Conservation (phyloP, 2,113 vertebrate genomes). For the Neotragus moschatus region DNA sequence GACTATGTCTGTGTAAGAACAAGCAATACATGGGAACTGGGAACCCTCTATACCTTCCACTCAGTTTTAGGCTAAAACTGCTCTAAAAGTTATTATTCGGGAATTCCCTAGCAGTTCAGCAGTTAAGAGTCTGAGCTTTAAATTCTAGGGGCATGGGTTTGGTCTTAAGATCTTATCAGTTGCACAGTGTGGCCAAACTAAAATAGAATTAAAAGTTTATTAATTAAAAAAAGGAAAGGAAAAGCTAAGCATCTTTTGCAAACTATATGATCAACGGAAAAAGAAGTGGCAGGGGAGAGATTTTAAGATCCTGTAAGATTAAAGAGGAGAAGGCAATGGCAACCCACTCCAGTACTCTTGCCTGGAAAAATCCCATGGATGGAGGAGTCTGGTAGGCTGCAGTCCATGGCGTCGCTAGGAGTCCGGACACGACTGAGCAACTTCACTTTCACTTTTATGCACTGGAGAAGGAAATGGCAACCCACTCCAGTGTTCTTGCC, state of each 20-base stretch:
- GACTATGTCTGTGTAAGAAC: no score
- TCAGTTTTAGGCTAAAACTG: not conserved
- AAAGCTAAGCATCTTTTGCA: not conserved
- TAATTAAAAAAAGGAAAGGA: not conserved
- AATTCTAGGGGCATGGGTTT: not conserved
- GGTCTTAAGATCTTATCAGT: not conserved
- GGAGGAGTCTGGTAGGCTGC: no score
- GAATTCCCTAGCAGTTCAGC: not conserved
- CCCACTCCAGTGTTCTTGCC: no score
- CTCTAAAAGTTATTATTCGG: not conserved
- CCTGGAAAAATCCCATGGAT: no score
- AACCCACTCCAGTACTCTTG: no score
- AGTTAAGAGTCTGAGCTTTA: not conserved
- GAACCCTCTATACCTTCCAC: not conserved
- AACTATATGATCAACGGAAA: not conserved
- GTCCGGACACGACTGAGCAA: no score
- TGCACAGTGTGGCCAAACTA: not conserved
- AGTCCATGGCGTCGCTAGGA: no score
- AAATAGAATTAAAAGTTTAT: not conserved
- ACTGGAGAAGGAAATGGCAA: no score
- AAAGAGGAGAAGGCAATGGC: not conserved
- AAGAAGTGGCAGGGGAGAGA: not conserved
- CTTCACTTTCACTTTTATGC: no score
- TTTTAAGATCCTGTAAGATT: not conserved
- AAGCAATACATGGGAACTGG: not conserved